phyloP scores from a whole-genome alignment of 2,888 invertebrate species.

The Noctua comes region DNA sequence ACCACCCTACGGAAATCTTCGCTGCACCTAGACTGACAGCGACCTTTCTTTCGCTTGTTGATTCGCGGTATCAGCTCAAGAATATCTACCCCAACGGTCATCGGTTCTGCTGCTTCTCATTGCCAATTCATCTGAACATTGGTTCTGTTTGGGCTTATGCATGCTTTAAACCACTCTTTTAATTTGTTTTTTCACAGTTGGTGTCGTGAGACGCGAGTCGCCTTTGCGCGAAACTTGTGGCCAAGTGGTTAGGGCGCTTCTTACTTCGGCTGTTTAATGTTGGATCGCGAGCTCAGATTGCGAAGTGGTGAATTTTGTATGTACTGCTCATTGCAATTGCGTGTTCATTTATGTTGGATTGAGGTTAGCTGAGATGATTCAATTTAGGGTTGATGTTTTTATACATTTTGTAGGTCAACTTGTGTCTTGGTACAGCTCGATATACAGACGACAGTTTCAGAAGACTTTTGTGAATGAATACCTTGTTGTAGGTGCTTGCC shows the following conservation, averaged over 20 bases:
- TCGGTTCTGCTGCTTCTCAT: neutral
- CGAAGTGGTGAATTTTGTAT: conserved; percentile 50
- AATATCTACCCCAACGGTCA: neutral
- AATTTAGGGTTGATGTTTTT: conserved; percentile 17
- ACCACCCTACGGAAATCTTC: neutral
- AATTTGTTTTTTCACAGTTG: neutral
- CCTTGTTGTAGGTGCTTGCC: neutral
- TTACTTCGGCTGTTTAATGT: conserved; percentile 9
- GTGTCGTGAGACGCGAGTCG: neutral
- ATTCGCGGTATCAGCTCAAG: neutral
- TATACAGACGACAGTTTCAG: neutral
- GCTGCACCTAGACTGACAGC: neutral
- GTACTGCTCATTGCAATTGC: conserved; percentile 37
- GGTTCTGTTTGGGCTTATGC: neutral
- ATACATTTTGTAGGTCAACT: neutral
- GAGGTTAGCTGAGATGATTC: conserved; percentile 30
- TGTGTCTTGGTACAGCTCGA: neutral
- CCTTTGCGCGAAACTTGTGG: neutral
- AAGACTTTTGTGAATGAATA: neutral
- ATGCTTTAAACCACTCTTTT: neutral
- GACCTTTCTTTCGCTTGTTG: neutral
- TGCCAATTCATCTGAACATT: neutral
- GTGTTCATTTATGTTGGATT: conserved; percentile 35
- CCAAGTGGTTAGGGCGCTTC: neutral
- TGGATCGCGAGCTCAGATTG: conserved; percentile 35